Evolutionary conservation across 2,113 vertebrate species (phyloP), one percentile per base, ranked within the genome.

Genomic region (Epinephelus moara): DNA sequence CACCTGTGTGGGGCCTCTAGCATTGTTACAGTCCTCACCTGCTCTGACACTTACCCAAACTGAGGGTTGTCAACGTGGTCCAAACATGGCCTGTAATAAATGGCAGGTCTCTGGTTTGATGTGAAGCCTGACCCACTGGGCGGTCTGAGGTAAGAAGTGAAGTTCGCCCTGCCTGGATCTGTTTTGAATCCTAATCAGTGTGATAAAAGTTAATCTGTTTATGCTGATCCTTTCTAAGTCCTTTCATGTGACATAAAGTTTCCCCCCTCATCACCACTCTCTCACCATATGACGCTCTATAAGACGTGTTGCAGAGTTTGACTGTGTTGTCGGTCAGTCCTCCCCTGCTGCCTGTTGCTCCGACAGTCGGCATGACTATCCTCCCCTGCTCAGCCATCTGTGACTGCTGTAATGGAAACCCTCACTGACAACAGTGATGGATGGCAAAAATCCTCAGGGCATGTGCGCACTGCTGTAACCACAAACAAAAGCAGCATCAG

Each of bases 331-430:
- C 64, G 71, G 75, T 85, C 70, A 75, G 78, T 66, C 18, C 78
- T 53, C 82, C 30, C 52, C 52, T 55, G 60, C 60, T 80, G 75
- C 66, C 83, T 72, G 81, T 73, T 79, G 79, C 72, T 78, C 72
- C 78, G 57, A 37, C 60, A 68, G 64, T 62, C 42, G 66, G 56
- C 72, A 27, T 75, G 62, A 75, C 80, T 56, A 25, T 84, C 60
- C 61, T 82, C 57, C 62, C 66, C 21, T 80, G 88, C 72, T 90
- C 90, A 82, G 74, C 80, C 92, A 90, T 92, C 80, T 88, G 82
- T 80, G 86, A 88, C 78, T 71, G 68, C 78, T 91, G 81, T 83
- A 92, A 94, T 93, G 82, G 89, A 91, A 91, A 90, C 78, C 37
- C 71, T 66, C 82, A 79, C 40, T 75, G 75, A 88, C 87, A 85